Base-by-base conservation (phyloP, 2,797 vertebrate genomes). In the Betta splendens region DNA sequence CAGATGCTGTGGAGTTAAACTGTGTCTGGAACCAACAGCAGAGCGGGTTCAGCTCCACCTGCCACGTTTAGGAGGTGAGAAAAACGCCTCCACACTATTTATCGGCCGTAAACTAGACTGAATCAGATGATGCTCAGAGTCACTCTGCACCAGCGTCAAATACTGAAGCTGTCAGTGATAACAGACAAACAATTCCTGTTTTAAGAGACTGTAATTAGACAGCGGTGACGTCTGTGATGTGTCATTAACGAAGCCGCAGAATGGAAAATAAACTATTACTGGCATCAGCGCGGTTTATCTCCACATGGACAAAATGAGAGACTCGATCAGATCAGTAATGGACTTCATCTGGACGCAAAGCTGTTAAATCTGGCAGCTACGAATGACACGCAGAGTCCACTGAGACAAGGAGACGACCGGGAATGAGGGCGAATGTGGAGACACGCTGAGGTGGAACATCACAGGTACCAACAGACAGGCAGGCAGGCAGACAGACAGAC, bases 341-440 rank as follows among this genome's bases (percentile, higher is more conserved):
- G 17, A 18, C 46, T 55, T 64, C 66, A 73, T 55, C 22, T 75
- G 55, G 54, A 37, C 40, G 47, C 25, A 55, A 40, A 64, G 54
- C 69, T 50, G 37, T 56, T 67, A 43, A 48, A 70, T 48, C 20
- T 64, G 47, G 36, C 50, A 61, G 33, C 46, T 49, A 44, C 5
- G 26, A 46, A 2, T 50, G 9, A 48, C 39, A 59, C 51, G 54
- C 55, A 17, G 2, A 70, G 29, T 63, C 35, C 20, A 47, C 32
- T 40, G 22, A 48, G 43, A 29, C 52, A 5, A 45, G 44, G 15
- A 40, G 9, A 69, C 59, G 56, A 39, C 44, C 56, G 45, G 44
- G 12, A 5, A 15, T 3, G 25, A 25, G 8, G 9, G 21, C 54
- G 38, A 46, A 32, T 22, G 8, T 49, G 36, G 12, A 29, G 50